phyloP scores from a whole-genome alignment of 2,888 invertebrate genomes.

The Trissolcus japonicus region DNA sequence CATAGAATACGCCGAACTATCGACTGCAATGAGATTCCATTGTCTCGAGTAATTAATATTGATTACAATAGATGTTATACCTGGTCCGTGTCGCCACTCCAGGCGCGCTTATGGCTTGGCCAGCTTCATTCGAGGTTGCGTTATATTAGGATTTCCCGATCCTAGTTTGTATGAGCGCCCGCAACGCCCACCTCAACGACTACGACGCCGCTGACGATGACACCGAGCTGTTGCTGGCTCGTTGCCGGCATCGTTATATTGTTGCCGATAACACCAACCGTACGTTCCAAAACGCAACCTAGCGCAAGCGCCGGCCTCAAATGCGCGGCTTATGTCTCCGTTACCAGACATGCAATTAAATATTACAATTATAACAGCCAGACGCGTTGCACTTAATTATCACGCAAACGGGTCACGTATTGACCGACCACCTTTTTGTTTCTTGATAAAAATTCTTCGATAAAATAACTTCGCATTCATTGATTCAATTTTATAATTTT shows the following conservation, averaged over 20 bases:
- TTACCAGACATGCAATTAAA: slow-evolving; percentile 54
- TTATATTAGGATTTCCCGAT: slow-evolving; percentile 58
- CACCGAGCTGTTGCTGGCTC: slow-evolving; percentile 55
- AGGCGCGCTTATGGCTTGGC: slow-evolving; percentile 62
- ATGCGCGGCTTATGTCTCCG: slow-evolving; percentile 42
- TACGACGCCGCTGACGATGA: slow-evolving; percentile 46
- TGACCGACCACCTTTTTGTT: slow-evolving; percentile 16
- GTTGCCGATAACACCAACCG: slow-evolving; percentile 54
- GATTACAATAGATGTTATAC: slow-evolving; percentile 75
- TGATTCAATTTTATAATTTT: too few relatives aligned
- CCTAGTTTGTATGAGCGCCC: slow-evolving; percentile 45
- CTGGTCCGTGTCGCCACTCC: slow-evolving; percentile 68
- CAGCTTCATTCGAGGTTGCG: slow-evolving; percentile 56
- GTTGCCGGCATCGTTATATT: slow-evolving; percentile 52
- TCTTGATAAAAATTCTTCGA: background rate
- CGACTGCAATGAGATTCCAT: slow-evolving; percentile 77
- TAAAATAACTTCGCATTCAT: too few relatives aligned
- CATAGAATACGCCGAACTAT: slow-evolving; percentile 71
- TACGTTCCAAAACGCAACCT: slow-evolving; percentile 44
- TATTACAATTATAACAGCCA: slow-evolving; percentile 53
- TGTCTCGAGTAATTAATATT: slow-evolving; percentile 77
- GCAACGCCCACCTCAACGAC: slow-evolving; percentile 15
- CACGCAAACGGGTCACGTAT: slow-evolving; percentile 32
- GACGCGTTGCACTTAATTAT: slow-evolving; percentile 43
- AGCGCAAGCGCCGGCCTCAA: slow-evolving; percentile 44